Percentiles rank a stretch among this genome's conserved stretches.
These are phyloP conservation scores for Dendrolimus kikuchii DNA, from an alignment of 1,140 invertebrate species.

Conservation along the genomic window DNA sequence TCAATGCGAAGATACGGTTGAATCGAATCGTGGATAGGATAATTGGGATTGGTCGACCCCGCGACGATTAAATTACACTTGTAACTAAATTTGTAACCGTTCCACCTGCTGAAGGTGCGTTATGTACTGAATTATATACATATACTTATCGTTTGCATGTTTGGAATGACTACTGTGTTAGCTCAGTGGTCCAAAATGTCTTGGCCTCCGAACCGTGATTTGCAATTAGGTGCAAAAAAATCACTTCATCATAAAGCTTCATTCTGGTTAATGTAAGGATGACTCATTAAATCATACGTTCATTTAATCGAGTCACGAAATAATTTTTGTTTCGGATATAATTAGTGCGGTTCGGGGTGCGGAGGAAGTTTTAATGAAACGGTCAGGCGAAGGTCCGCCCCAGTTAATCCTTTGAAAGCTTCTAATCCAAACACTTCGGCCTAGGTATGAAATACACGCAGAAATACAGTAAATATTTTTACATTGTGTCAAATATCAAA, in stretches of 20 bases:
- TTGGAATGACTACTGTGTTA: no score
- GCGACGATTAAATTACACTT: constrained; percentile 16
- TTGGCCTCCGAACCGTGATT: no score
- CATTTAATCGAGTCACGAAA: constrained; percentile 24
- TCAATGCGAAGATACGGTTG: constrained; percentile 3
- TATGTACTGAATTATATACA: background rate
- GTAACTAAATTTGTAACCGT: constrained; percentile 1
- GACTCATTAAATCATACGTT: background rate
- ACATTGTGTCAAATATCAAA: no score
- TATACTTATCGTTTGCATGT: background rate
- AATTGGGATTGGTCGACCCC: constrained; percentile 24
- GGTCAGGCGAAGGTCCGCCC: constrained; percentile 24
- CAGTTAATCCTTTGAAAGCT: constrained; percentile 40
- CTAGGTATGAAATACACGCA: background rate
- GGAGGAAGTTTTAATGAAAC: constrained; percentile 42
- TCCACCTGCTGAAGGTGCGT: background rate
- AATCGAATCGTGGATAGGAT: constrained; percentile 13
- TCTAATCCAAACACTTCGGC: constrained; percentile 26
- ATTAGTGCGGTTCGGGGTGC: constrained; percentile 18
- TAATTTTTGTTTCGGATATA: constrained; percentile 31
- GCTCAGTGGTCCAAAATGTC: no score
- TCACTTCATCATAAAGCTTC: no score
- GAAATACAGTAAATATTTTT: no score
- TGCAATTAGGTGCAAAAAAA: no score
- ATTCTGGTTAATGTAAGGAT: no score